Base-by-base conservation (phyloP, 2,113 vertebrate genomes). In the Nibea albiflora region DNA sequence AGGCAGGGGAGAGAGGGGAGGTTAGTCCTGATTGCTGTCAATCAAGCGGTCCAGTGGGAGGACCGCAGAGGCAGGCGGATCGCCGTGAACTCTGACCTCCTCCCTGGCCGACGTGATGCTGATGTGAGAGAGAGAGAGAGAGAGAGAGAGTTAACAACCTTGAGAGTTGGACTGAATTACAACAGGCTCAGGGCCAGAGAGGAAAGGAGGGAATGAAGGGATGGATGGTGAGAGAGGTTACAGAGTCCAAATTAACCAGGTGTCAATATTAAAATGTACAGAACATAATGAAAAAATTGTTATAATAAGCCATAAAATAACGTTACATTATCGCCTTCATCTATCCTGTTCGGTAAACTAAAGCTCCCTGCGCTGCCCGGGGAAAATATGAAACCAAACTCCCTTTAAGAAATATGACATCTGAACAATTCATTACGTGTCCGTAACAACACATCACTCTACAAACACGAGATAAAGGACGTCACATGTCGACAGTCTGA, bases 161-260 rank as follows among this genome's bases (percentile, higher is more conserved):
- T 98, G 97, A 98, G 96, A 97, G 97, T 96, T 87, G 92, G 94
- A 94, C 96, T 96, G 96, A 97, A 98, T 98, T 98, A 96, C 96
- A 98, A 97, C 96, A 94, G 94, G 90, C 95, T 93, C 17, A 19
- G 76, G 87, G 39, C n/a, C 16, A n/a, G 66, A 47, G 56, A 26
- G 54, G 9, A 50, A 17, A 11, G 20, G 57, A 61, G 42, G 10
- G 22, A 35, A 73, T 4, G 11, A 54, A 28, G 4, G 3, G 70
- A 10, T 7, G 46, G 6, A 53, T 46, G 16, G 19, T 11, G 16
- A 22, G 20, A 28, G 62, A 81, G 52, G 35, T 35, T 10, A 10
- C 24, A 73, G 11, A 46, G 68, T 46, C 15, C 42, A 35, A 10
- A 22, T 50, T 64, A 0, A 70, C 31, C 11, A 16, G 31, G 22